Evolutionary conservation across 1,140 invertebrate species (phyloP).

Genomic region (Diprion similis): DNA sequence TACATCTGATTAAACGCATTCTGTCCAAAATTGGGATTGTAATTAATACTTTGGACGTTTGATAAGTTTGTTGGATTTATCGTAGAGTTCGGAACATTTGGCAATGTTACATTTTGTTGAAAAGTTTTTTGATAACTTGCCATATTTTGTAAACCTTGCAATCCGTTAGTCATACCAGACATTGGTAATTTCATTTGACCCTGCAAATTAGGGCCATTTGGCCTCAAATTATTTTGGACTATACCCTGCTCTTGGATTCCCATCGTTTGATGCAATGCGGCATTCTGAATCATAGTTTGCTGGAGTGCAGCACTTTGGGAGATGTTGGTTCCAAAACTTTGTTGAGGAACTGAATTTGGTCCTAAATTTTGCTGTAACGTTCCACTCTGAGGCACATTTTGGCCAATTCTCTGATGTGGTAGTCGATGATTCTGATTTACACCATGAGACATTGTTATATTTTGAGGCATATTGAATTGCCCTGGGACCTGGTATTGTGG

Average conservation of each 20-base stretch:
- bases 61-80: slow-evolving; percentile 29
- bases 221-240: slow-evolving; percentile 29
- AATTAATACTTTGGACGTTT: slow-evolving; percentile 34
- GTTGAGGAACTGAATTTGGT: slow-evolving; percentile 27
- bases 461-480: slow-evolving; percentile 30
- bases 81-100: slow-evolving; percentile 24
- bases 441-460: slow-evolving; percentile 35
- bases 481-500: slow-evolving; percentile 34
- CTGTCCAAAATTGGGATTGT: slow-evolving; percentile 37
- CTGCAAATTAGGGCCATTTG: slow-evolving; percentile 28
- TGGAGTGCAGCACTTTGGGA: slow-evolving; percentile 23
- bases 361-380: slow-evolving; percentile 34
- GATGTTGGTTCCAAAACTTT: slow-evolving; percentile 23
- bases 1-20: slow-evolving; percentile 33
- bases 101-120: slow-evolving; percentile 28
- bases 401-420: slow-evolving; percentile 27
- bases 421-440: slow-evolving; percentile 14
- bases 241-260: slow-evolving; percentile 30
- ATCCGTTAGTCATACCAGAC: slow-evolving; percentile 24
- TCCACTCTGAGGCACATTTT: slow-evolving; percentile 28
- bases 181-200: slow-evolving; percentile 29
- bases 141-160: slow-evolving; percentile 27
- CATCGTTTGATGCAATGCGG: slow-evolving; percentile 27
- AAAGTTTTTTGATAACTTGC: slow-evolving; percentile 40
- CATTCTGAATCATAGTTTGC: slow-evolving; percentile 20